Conservation (phyloP, 2,797 vertebrate species). For the Lacerta bilineata region DNA sequence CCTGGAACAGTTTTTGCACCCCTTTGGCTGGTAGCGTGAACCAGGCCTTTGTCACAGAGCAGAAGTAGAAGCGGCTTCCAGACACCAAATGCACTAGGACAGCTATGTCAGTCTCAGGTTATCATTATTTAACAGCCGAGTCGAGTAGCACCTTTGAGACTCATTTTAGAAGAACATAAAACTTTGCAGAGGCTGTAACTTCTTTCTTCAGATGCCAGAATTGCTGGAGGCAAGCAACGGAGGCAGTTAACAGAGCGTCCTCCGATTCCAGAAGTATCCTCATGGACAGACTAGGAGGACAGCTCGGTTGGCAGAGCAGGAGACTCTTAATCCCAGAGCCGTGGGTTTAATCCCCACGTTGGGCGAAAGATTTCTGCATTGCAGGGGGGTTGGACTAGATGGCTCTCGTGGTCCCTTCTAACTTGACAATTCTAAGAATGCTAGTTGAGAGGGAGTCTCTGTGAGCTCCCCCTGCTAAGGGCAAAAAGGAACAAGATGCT, state of each 20-base stretch:
- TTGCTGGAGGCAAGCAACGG: not conserved
- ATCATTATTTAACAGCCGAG: slow-evolving; percentile 29
- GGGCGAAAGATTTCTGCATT: no score
- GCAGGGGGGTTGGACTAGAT: no score
- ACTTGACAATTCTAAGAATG: no score
- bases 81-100: not conserved
- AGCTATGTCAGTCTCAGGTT: not conserved
- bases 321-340: no score
- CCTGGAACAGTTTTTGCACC: not conserved
- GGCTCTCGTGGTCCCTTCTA: no score
- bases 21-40: not conserved
- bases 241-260: not conserved
- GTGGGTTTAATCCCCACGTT: no score
- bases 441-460: not conserved
- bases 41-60: not conserved
- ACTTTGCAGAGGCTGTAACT: not conserved
- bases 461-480: not conserved
- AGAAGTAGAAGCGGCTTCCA: not conserved
- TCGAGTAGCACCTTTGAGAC: slow-evolving; percentile 2
- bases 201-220: slow-evolving; percentile 11
- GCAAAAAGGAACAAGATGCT: not conserved
- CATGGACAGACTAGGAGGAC: not conserved
- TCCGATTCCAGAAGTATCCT: not conserved
- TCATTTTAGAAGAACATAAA: slow-evolving; percentile 22
- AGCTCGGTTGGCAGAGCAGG: no score